Base-by-base conservation (phyloP, 2,888 invertebrate species). In the Epinotia bilunana region DNA sequence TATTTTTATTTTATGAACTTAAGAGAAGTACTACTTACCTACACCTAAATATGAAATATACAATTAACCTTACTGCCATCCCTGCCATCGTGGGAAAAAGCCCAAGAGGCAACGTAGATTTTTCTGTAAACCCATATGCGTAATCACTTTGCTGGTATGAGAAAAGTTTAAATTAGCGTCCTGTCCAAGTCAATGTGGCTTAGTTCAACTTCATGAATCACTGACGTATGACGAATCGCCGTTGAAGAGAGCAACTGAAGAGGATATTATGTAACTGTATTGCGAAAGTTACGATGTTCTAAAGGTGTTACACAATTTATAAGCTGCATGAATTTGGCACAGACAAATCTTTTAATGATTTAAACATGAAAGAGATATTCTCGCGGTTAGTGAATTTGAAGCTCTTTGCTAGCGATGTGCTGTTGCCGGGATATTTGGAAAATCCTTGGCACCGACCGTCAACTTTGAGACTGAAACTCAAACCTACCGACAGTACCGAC, bases 191-290 rank as follows among this genome's bases (percentile, higher is more conserved):
- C 49, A 23, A 63, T 23, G 0, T 43, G 9, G 64, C 64, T 16
- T 18, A 49, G 64, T 23, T 64, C 49, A 23, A 20, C 39, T 2
- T 49, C 28, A 53, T 65, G 65, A 65, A n/a, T 65, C 65, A 65
- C n/a, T 18, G 65, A 28, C 16, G 46, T 28, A 28, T 53, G 64
- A 65, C 23, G 46, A 65, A 53, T 49, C 16, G 5, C 33, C 53
- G 11, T 49, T 18, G 53, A 23, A 23, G 64, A n/a, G 12, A 64
- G 49, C 16, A 23, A 28, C 64, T 49, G 64, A 49, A 49, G 23
- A 49, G 49, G 28, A 64, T 23, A 28, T 64, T 65, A 65, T 65
- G 65, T 65, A 65, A 55, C 49, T 64, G 1, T 20, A 11, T 64
- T 46, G 46, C 46, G 43, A 43, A 0, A 16, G 7, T 12, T 3